These are phyloP conservation scores for Alviniconcha marisindica DNA, from an alignment of 1,140 invertebrate species.

Conservation along the genomic window DNA sequence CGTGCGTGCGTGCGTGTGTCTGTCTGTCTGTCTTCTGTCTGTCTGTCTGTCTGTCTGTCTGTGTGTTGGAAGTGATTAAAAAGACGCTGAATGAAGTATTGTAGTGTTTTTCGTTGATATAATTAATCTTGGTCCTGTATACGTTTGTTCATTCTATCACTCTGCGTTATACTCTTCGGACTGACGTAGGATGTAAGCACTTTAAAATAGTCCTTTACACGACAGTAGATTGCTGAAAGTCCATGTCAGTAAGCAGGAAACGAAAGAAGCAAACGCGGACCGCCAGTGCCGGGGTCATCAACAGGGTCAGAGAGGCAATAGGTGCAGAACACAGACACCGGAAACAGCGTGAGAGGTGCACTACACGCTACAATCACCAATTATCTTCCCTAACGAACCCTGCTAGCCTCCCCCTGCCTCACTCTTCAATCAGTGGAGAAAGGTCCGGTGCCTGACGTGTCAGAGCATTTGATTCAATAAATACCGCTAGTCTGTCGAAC, in stretches of 20 bases:
- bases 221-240: not conserved
- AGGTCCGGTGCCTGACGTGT: not conserved
- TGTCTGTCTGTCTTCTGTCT: not conserved
- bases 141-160: not conserved
- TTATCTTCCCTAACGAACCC: not conserved
- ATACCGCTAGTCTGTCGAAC: too few species aligned
- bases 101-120: not conserved
- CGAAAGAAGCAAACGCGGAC: too few species aligned
- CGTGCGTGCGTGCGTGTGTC: not conserved
- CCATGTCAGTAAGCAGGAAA: not conserved
- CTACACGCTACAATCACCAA: not conserved
- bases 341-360: not conserved
- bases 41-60: not conserved
- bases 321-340: not conserved
- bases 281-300: too few species aligned
- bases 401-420: not conserved
- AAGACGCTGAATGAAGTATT: not conserved
- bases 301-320: not conserved
- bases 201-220: not conserved
- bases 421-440: not conserved
- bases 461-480: too few species aligned
- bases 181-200: too few species aligned
- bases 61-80: not conserved
- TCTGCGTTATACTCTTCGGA: not conserved
- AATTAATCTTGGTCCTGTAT: not conserved